A percentile compares a stretch with the other conserved stretches of the same genome.
Conservation (phyloP, 2,888 invertebrate genomes). For the Myathropa florea region DNA sequence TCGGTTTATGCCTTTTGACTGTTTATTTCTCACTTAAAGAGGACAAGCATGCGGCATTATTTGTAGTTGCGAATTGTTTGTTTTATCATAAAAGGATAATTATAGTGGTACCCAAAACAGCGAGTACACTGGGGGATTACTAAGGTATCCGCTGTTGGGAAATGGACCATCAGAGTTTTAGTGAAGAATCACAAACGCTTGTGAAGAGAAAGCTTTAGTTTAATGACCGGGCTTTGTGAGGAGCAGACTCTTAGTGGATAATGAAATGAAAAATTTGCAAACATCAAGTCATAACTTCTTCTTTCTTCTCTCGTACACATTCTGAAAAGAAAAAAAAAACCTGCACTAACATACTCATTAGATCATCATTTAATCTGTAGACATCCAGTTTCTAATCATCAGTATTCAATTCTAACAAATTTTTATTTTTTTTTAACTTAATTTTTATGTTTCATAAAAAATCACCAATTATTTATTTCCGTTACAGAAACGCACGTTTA, state of each 20-base stretch:
- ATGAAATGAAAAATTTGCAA: neutral
- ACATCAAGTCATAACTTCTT: neutral
- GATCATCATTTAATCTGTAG: slow-evolving; percentile 20
- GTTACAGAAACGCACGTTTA: slow-evolving; percentile 64
- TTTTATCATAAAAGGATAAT: too few relatives aligned
- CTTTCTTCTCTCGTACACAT: neutral
- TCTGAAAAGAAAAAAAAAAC: neutral
- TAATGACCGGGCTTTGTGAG: too few relatives aligned
- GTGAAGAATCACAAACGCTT: neutral
- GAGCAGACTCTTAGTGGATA: too few relatives aligned
- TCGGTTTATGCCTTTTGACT: neutral
- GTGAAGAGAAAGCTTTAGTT: too few relatives aligned
- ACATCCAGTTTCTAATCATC: slow-evolving; percentile 43
- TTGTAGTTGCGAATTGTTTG: too few relatives aligned
- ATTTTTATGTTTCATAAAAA: slow-evolving; percentile 64
- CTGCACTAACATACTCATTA: slow-evolving; percentile 7
- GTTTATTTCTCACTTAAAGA: neutral
- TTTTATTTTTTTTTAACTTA: slow-evolving; percentile 12
- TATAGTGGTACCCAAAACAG: too few relatives aligned
- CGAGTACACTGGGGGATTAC: too few relatives aligned
- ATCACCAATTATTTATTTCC: slow-evolving; percentile 72
- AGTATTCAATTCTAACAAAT: slow-evolving; percentile 3
- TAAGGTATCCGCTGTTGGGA: too few relatives aligned
- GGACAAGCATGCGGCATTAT: neutral
- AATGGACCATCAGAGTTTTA: neutral